Percentiles rank a stretch among this genome's conserved stretches.
These are phyloP conservation scores for Megaustenia siamemsis DNA, from an alignment of 2,888 invertebrate species.

Conservation along the genomic window DNA sequence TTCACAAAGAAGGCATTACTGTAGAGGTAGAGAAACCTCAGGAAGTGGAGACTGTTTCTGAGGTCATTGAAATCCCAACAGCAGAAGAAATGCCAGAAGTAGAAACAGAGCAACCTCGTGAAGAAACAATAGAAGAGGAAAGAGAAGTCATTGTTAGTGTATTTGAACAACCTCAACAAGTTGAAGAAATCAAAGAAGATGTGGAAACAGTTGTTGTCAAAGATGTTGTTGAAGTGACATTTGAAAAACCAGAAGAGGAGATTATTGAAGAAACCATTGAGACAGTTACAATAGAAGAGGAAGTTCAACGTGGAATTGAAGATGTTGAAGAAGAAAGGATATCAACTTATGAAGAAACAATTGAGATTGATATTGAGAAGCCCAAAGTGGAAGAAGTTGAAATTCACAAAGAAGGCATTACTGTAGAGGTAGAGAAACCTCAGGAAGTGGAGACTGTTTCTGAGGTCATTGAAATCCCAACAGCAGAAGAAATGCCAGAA, in stretches of 20 bases:
- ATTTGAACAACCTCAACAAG: too few relatives aligned
- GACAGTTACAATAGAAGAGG: slow-evolving; percentile 39
- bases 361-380: slow-evolving; percentile 48
- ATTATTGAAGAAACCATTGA: slow-evolving; percentile 42
- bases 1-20: slow-evolving; percentile 73
- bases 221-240: slow-evolving; percentile 60
- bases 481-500: slow-evolving; percentile 61
- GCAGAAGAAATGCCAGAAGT: slow-evolving; percentile 37
- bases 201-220: slow-evolving; percentile 63
- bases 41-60: slow-evolving; percentile 53
- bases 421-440: slow-evolving; percentile 42
- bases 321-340: slow-evolving; percentile 53
- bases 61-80: slow-evolving; percentile 65
- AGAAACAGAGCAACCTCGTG: slow-evolving; percentile 53
- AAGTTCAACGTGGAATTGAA: slow-evolving; percentile 46
- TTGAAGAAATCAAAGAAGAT: slow-evolving; percentile 40
- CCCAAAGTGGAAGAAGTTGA: slow-evolving; percentile 56
- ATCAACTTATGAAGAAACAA: too few relatives aligned
- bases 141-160: slow-evolving; percentile 74
- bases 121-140: slow-evolving; percentile 69
- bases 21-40: slow-evolving; percentile 66
- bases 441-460: slow-evolving; percentile 75
- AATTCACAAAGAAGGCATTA: slow-evolving; percentile 31
- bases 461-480: slow-evolving; percentile 54
- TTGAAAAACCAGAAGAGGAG: slow-evolving; percentile 62